Evolutionary conservation across 2,113 vertebrate species (phyloP).

Genomic region (Bubo blakistoni): DNA sequence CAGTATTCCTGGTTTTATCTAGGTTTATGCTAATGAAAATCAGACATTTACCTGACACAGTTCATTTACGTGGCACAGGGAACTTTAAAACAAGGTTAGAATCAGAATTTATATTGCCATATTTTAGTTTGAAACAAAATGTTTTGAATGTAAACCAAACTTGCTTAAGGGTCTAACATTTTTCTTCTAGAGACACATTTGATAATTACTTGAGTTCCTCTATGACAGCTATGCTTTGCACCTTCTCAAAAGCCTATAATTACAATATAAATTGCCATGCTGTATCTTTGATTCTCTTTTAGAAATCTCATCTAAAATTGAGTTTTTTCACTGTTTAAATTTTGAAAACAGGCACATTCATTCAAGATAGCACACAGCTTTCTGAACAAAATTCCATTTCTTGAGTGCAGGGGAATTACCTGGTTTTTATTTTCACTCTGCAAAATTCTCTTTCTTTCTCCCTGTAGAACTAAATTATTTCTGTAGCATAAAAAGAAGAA

Average conservation of each 20-base stretch:
- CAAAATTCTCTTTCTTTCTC: not conserved
- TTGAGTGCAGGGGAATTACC: not conserved
- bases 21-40: not conserved
- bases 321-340: not conserved
- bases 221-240: not conserved
- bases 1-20: not conserved
- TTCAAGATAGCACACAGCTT: not conserved
- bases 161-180: not conserved
- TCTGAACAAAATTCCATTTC: not conserved
- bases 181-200: not conserved
- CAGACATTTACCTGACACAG: not conserved
- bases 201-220: not conserved
- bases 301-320: not conserved
- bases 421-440: not conserved
- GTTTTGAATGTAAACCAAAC: not conserved
- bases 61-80: not conserved
- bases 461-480: not conserved
- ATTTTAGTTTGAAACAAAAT: not conserved
- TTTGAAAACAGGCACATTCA: not conserved
- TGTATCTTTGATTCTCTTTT: not conserved
- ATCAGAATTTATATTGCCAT: not conserved
- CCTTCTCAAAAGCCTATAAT: not conserved
- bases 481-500: not conserved
- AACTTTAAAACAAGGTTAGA: not conserved
- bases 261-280: not conserved